phyloP scores from a whole-genome alignment of 1,140 invertebrate species.

The Drosophila triauraria region DNA sequence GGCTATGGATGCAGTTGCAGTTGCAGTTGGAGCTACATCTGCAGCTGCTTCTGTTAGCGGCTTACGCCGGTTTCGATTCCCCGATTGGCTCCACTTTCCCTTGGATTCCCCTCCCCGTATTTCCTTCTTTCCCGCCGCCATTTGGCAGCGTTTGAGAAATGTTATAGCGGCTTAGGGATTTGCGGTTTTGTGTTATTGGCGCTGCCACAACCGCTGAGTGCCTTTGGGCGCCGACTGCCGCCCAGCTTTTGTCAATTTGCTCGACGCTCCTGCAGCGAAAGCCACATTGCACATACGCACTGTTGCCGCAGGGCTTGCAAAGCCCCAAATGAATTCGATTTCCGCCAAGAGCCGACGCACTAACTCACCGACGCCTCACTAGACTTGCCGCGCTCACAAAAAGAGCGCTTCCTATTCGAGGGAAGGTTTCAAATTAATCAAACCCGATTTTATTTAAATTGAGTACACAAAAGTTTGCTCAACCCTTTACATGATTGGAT shows the following conservation, averaged over 20 bases:
- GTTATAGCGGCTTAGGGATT: conserved; percentile 77
- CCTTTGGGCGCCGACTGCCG: conserved; percentile 41
- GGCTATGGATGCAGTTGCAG: conserved; percentile 31
- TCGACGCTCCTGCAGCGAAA: conserved; percentile 51
- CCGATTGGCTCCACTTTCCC: conserved; percentile 37
- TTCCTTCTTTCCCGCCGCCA: conserved; percentile 12
- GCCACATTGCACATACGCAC: conserved; percentile 75
- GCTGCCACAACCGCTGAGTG: conserved; percentile 50
- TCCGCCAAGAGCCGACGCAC: conserved; percentile 30
- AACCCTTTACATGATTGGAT: neutral
- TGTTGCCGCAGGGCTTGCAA: conserved; percentile 39
- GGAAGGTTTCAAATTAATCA: conserved; percentile 28
- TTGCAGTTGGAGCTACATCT: conserved; percentile 40
- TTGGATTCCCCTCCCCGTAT: neutral
- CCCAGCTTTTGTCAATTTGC: conserved; percentile 74
- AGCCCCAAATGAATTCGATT: conserved; percentile 53
- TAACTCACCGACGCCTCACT: conserved; percentile 13
- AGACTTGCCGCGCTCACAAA: neutral
- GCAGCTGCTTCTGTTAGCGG: conserved; percentile 56
- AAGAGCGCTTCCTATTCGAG: neutral
- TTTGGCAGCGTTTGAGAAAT: conserved; percentile 70
- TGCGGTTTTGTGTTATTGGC: conserved; percentile 75
- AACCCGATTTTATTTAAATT: conserved; percentile 13
- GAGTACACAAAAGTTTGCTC: neutral
- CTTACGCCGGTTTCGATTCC: conserved; percentile 59